Base-by-base conservation (phyloP, 2,797 vertebrate species). In the Amblyraja radiata region DNA sequence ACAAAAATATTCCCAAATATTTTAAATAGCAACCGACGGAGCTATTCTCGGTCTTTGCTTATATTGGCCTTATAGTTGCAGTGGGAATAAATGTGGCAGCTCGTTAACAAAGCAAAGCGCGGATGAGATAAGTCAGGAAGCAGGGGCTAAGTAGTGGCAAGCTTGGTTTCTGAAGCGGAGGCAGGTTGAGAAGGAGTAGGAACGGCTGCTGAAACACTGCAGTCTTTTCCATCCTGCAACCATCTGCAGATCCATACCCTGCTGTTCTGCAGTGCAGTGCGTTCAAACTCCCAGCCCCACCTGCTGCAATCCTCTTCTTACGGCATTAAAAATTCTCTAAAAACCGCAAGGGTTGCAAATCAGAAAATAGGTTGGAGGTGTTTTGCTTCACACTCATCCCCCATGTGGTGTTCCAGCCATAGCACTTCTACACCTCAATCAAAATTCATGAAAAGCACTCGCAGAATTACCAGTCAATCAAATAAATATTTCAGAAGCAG, bases 401-500 rank as follows among this genome's bases (percentile, higher is more conserved):
- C 84, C 84, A 68, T 88, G 84, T 63, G 65, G 84, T 36, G 84
- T 32, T 88, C 65, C 68, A 88, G 63, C 84, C n/a, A 10, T 18
- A 9, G 9, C 32, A 18, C 7, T 32, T 32, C 68, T n/a, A 36
- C 21, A 68, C 65, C 63, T 65, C 63, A 88, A 88, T 36, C n/a
- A 88, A 88, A 88, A 88, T 88, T 88, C 84, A 88, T 88, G 84
- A 88, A 68, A 88, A 88, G 65, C n/a, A 63, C 28, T 65, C 36
- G 61, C 84, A 65, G 84, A 88, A 65, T 88, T 88, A 88, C 84
- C 84, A 88, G 83, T 88, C 63, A 88, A 88, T 88, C 84, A 88
- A 88, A 88, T 88, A 88, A 88, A 88, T 88, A 88, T 88, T 88
- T 88, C 84, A 88, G 84, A 88, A 88, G 84, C 84, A 68, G 32